Percentiles rank a stretch among this genome's conserved stretches.
Conservation (phyloP, 1,140 invertebrate species). For the Acromyrmex charruanus region DNA sequence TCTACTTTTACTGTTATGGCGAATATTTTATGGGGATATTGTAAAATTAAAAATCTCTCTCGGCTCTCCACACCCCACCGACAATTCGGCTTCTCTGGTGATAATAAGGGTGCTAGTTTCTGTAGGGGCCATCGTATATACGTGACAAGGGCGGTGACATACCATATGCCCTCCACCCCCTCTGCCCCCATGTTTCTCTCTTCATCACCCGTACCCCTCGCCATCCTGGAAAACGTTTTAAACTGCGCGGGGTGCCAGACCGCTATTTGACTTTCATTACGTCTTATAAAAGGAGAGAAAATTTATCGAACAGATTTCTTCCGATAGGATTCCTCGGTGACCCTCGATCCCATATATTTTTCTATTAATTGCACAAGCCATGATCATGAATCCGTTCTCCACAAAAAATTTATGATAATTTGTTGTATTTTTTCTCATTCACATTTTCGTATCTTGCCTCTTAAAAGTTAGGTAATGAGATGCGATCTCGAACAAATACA, state of each 20-base stretch:
- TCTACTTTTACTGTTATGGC: conserved; percentile 82
- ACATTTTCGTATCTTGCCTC: neutral
- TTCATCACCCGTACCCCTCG: conserved; percentile 51
- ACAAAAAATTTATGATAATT: neutral
- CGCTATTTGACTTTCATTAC: conserved; percentile 87
- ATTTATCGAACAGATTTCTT: conserved; percentile 76
- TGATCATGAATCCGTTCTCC: conserved; percentile 5
- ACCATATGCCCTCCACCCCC: conserved; percentile 80
- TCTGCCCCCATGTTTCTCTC: neutral
- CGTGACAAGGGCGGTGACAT: conserved; percentile 44
- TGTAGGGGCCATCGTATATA: conserved; percentile 49
- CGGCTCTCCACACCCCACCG: conserved; percentile 74
- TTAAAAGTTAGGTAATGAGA: too few relatives aligned
- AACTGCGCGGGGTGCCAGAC: conserved; percentile 81
- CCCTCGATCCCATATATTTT: conserved; percentile 67
- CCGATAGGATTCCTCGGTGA: conserved; percentile 26
- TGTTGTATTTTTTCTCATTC: too few relatives aligned
- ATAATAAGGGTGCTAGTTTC: conserved; percentile 81
- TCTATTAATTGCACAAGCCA: conserved; percentile 47
- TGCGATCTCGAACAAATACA: neutral
- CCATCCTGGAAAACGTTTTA: conserved; percentile 69
- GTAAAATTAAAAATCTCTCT: conserved; percentile 85
- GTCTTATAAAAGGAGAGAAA: conserved; percentile 79
- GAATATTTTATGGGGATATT: conserved; percentile 85
- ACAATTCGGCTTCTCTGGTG: conserved; percentile 67